Evolutionary conservation across 1,140 invertebrate species (phyloP).

Genomic region (Drosophila hydei): DNA sequence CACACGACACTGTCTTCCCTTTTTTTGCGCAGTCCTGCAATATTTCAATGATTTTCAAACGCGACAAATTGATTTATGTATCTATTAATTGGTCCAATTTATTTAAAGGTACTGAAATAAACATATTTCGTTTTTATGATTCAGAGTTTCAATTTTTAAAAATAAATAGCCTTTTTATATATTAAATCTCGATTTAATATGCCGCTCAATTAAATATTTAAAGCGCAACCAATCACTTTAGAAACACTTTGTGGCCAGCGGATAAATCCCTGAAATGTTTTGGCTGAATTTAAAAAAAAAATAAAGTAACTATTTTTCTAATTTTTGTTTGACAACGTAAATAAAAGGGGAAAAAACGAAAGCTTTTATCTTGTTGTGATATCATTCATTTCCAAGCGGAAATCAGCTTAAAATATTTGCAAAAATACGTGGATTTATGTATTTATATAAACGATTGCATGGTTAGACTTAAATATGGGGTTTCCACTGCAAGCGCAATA

Average conservation of each 20-base stretch:
- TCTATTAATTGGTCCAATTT: conserved; percentile 60
- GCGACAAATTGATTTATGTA: conserved; percentile 62
- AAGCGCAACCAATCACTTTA: conserved; percentile 36
- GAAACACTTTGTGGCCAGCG: conserved; percentile 35
- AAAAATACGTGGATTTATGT: conserved; percentile 47
- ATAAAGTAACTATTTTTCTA: conserved; percentile 35
- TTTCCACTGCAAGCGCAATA: conserved; percentile 43
- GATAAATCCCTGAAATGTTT: conserved; percentile 27
- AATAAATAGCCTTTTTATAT: conserved; percentile 8
- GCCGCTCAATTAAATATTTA: conserved; percentile 20
- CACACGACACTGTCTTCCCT: background rate
- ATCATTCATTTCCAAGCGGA: conserved; percentile 67
- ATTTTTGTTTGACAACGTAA: conserved; percentile 32
- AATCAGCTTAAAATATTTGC: conserved; percentile 77
- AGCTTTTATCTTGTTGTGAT: conserved; percentile 66
- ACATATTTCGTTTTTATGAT: conserved; percentile 4
- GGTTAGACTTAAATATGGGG: conserved; percentile 59
- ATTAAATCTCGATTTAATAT: conserved; percentile 3
- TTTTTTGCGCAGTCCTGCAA: background rate
- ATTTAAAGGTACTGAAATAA: conserved; percentile 33
- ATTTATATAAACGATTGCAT: conserved; percentile 46
- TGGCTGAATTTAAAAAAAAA: conserved; percentile 37
- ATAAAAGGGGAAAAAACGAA: conserved; percentile 12
- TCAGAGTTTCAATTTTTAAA: conserved; percentile 2
- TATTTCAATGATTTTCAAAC: conserved; percentile 52